phyloP scores from a whole-genome alignment of 2,888 invertebrate genomes.

The Drosophila prostipennis region DNA sequence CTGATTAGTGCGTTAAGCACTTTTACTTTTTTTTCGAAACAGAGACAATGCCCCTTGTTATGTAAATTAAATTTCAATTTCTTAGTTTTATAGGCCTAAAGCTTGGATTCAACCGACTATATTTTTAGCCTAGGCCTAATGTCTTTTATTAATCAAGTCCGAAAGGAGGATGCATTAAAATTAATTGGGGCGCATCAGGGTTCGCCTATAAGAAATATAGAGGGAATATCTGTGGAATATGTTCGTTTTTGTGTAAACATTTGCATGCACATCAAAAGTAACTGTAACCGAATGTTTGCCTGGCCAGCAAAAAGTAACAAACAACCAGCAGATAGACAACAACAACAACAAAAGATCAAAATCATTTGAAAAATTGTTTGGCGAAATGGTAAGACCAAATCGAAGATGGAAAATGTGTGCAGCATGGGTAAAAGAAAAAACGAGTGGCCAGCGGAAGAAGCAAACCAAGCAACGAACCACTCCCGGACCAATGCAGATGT shows the following conservation, averaged over 20 bases:
- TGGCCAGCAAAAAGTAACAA: constrained; percentile 41
- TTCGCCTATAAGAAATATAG: constrained; percentile 6
- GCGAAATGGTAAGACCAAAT: constrained; percentile 38
- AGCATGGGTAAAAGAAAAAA: constrained; percentile 5
- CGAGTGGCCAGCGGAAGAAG: constrained; percentile 12
- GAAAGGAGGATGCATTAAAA: constrained; percentile 8
- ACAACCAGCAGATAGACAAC: constrained; percentile 33
- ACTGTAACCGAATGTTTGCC: constrained; percentile 35
- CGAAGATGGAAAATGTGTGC: constrained; percentile 38
- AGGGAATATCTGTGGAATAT: constrained; percentile 5
- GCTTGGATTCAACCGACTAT: constrained; percentile 16
- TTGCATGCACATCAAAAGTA: constrained; percentile 55
- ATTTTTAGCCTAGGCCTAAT: background rate
- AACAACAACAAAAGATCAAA: constrained; percentile 41
- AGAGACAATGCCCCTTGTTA: constrained; percentile 60
- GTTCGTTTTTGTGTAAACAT: constrained; percentile 47
- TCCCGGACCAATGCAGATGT: constrained; percentile 43
- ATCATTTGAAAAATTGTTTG: constrained; percentile 51
- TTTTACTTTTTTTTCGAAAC: constrained; percentile 57
- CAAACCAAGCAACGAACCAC: constrained; percentile 25
- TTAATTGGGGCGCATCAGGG: constrained; percentile 44
- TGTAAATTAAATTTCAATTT: constrained; percentile 53
- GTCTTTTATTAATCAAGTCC: constrained; percentile 1
- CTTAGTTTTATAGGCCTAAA: constrained; percentile 12
- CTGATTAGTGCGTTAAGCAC: constrained; percentile 64